Evolutionary conservation across 2,797 vertebrate species (phyloP).

Genomic region (Sebastes melanostomus): DNA sequence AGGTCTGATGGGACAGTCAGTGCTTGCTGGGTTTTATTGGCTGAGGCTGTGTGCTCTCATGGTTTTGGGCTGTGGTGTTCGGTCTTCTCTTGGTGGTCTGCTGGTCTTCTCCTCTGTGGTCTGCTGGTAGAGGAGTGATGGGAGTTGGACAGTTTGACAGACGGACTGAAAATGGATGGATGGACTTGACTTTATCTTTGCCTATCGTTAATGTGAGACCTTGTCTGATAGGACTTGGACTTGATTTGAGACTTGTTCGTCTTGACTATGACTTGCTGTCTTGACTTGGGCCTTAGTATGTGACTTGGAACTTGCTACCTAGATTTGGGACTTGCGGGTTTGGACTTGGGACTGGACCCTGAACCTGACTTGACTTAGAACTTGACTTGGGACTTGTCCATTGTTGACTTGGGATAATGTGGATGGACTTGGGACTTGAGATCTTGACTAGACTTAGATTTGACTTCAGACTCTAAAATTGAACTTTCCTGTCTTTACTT

Average conservation of each 20-base stretch:
- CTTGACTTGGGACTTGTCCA: background rate
- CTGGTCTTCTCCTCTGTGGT: background rate
- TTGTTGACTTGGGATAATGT: background rate
- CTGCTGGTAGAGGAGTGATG: background rate
- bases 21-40: background rate
- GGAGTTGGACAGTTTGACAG: background rate
- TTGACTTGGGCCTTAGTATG: background rate
- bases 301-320: background rate
- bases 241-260: background rate
- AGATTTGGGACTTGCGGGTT: background rate
- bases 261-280: background rate
- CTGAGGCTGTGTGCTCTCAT: constrained; percentile 12
- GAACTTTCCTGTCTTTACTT: background rate
- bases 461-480: background rate
- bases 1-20: constrained; percentile 1
- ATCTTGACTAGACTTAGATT: background rate
- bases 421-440: background rate
- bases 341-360: background rate
- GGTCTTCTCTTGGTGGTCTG: background rate
- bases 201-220: background rate
- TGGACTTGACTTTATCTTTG: background rate
- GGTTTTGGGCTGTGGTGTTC: constrained; percentile 14
- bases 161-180: background rate
- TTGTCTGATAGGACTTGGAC: background rate
- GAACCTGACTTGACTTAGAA: background rate